Percentiles rank a stretch among this genome's conserved stretches.
These are phyloP conservation scores for Dryobates pubescens DNA, from an alignment of 2,797 vertebrate species.

Conservation along the genomic window DNA sequence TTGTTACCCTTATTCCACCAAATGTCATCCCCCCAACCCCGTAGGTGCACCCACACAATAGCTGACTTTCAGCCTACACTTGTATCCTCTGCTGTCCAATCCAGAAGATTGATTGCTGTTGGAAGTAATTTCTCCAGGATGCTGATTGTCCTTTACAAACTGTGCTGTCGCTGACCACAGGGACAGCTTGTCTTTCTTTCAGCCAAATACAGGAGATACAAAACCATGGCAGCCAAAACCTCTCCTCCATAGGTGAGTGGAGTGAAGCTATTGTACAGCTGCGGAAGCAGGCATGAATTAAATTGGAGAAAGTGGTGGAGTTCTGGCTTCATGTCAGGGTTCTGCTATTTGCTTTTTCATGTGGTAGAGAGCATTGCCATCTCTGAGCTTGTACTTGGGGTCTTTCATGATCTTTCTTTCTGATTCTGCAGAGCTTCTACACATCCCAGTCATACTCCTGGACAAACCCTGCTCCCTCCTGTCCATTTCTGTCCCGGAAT, in stretches of 20 bases:
- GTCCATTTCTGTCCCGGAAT: background rate
- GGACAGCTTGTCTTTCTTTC: background rate
- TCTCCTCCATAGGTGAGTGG: background rate
- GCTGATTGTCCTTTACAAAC: background rate
- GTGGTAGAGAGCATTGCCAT: accelerated
- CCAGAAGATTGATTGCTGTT: background rate
- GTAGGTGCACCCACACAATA: background rate
- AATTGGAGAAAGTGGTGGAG: background rate
- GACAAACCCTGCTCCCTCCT: background rate
- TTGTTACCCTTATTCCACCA: background rate
- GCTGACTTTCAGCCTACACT: background rate
- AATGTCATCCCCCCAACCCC: background rate
- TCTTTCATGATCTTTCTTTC: background rate
- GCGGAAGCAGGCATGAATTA: background rate
- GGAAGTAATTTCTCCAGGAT: background rate
- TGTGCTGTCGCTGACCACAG: background rate
- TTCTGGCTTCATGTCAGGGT: background rate
- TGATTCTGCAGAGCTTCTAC: background rate
- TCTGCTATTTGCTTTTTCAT: background rate
- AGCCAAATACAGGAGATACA: background rate
- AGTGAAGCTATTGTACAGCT: background rate
- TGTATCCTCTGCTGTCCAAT: background rate
- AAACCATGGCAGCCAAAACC: background rate
- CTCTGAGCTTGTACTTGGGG: background rate
- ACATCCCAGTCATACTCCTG: background rate